Base-by-base conservation (phyloP, 2,888 invertebrate genomes). In the Tromatobia lineatoria region DNA sequence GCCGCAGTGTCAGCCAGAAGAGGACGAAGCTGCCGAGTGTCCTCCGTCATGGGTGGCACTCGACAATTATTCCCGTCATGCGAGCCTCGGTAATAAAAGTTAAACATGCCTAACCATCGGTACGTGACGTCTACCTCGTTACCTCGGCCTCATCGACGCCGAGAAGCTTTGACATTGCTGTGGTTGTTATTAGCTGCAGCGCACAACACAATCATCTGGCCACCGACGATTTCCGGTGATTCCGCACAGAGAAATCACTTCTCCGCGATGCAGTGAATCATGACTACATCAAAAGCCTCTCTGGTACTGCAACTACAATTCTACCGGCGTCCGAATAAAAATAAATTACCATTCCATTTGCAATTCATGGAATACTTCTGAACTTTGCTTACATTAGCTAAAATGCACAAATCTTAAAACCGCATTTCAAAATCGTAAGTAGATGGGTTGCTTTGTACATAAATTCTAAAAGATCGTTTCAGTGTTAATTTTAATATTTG, bases 51-150 rank as follows among this genome's bases (percentile, higher is more conserved):
- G 92, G 93, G 92, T 93, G 92, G 79, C 79, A 86, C 77, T 83
- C 78, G 88, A 76, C 88, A 88, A 91, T 90, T 91, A 93, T 93
- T 93, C 93, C 87, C 89, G 90, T 93, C 93, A 90, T 92, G 93
- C 88, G 88, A 91, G 85, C 87, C 88, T 85, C 87, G 88, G 89
- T 89, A 89, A 90, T 91, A 91, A 92, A 92, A 90, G 90, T 90
- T 92, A 92, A 91, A 91, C 92, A 90, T 88, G 91, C 89, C 86
- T 91, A 91, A 91, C 89, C 89, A 88, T 87, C 88, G 86, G 87
- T 89, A 90, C 91, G 91, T 91, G 90, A 90, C 89, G 86, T 86
- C 87, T 89, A 85, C 85, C 87, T 85, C 85, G 81, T 85, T 85
- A 81, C 78, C 71, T 85, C 81, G 77, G 57, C 45, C 78, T 70